Base-by-base conservation (phyloP, 2,888 invertebrate species). In the Drosophila nigricruria region DNA sequence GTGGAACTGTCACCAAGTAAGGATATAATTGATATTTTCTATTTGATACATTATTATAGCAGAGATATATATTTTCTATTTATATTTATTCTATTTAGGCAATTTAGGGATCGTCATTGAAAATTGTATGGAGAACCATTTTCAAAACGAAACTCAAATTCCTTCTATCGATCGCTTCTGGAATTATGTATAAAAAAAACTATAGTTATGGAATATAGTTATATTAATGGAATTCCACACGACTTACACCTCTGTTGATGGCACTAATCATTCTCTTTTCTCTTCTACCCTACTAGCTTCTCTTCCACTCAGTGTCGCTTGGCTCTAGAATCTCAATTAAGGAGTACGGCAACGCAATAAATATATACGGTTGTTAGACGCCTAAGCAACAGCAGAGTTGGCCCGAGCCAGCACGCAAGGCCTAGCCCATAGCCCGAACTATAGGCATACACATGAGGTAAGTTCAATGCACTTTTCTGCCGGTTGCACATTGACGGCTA, bases 1-100 rank as follows among this genome's bases (percentile, higher is more conserved):
- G 62, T 83, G 84, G 81, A 81, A 81, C 84, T 79, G 59, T 45
- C 32, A 16, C 81, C 81, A 81, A 68, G 67, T 83, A 73, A 64
- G 81, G 79, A 76, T 56, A 71, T 69, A 74, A 73, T 71, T 77
- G 47, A 12, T 32, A 25, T 49, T 57, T 64, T 23, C 20, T 38
- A 52, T 60, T 61, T 10, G 10, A 47, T 66, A 34, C 20, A 23
- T 49, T 47, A n/a, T 42, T 25, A 40, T 23, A 25, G 8, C 18
- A 25, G 23, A 47, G 9, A 32, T 32, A 27, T 18, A 12, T n/a
- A n/a, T 52, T 18, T n/a, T 5, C 5, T 36, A 52, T 36, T 50
- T 40, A 18, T 23, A 16, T 42, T n/a, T 43, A 32, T 43, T 30
- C 40, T 30, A 40, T 34, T 57, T 56, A 34, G 25, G n/a, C 23